These are phyloP conservation scores for Pedionomus torquatus DNA, from an alignment of 2,113 vertebrate species.

Conservation along the genomic window DNA sequence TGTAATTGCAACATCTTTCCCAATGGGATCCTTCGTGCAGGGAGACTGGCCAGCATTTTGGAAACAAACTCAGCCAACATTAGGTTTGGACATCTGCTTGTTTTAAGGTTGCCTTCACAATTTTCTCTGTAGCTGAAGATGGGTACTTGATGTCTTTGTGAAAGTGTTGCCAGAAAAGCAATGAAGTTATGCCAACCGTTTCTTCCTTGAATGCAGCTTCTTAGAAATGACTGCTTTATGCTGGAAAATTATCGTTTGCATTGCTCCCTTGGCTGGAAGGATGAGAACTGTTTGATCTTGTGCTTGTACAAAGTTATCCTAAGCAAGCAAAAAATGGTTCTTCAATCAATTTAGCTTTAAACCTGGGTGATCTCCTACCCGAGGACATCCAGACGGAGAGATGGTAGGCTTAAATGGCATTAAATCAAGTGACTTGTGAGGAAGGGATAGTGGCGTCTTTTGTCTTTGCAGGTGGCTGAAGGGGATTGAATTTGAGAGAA, in stretches of 20 bases:
- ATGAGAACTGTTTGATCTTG: background rate
- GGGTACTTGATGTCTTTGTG: slow-evolving; percentile 39
- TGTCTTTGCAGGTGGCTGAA: background rate
- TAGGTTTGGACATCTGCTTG: slow-evolving; percentile 58
- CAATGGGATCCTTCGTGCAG: background rate
- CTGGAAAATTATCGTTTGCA: slow-evolving; percentile 25
- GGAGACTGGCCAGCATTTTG: slow-evolving; percentile 29
- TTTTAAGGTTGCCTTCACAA: slow-evolving; percentile 66
- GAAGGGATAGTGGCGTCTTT: background rate
- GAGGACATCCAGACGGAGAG: background rate
- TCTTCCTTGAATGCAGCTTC: background rate
- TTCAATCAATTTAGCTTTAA: background rate
- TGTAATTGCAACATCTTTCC: slow-evolving; percentile 1
- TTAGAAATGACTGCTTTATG: background rate
- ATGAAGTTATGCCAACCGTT: slow-evolving; percentile 43
- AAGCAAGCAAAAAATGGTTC: background rate
- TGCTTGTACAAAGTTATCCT: background rate
- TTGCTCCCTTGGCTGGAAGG: background rate
- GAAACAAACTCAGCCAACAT: slow-evolving; percentile 20
- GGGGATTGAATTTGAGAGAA: background rate
- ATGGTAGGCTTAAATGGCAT: background rate
- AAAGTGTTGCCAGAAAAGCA: slow-evolving; percentile 49
- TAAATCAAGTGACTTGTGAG: background rate
- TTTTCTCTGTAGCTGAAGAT: slow-evolving; percentile 57
- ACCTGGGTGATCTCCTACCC: background rate